phyloP scores from a whole-genome alignment of 2,113 vertebrate species.

The Cryptotis parvus region DNA sequence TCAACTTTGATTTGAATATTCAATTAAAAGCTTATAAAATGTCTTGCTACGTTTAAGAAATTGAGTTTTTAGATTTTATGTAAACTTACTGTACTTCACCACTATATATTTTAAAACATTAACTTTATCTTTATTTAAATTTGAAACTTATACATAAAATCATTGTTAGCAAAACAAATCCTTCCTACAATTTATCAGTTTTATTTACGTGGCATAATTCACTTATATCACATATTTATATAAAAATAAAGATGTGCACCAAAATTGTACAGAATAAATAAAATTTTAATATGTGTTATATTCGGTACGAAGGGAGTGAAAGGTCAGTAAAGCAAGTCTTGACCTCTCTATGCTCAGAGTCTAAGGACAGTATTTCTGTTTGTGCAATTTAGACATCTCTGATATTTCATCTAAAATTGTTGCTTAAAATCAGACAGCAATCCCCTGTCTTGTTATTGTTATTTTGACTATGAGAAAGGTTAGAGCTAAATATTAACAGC shows the following conservation, averaged over 20 bases:
- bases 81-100: conserved; percentile 45
- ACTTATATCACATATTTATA: too few species aligned
- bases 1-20: conserved; percentile 75
- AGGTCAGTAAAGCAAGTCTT: background rate
- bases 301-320: background rate
- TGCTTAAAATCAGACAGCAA: conserved; percentile 29
- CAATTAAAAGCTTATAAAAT: conserved; percentile 65
- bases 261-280: too few species aligned
- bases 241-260: too few species aligned
- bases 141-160: conserved; percentile 42
- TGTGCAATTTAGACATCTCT: background rate
- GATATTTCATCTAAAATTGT: conserved; percentile 40
- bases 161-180: conserved; percentile 33
- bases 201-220: conserved; percentile 14
- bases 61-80: conserved; percentile 43
- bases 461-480: background rate
- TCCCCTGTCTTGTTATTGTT: background rate
- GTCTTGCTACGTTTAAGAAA: conserved; percentile 56
- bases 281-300: background rate
- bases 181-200: conserved; percentile 23
- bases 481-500: background rate
- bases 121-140: conserved; percentile 26
- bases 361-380: conserved; percentile 15
- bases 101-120: conserved; percentile 37
- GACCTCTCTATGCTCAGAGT: background rate